phyloP scores from a whole-genome alignment of 2,113 vertebrate genomes.

The Mormyrus iriodes region DNA sequence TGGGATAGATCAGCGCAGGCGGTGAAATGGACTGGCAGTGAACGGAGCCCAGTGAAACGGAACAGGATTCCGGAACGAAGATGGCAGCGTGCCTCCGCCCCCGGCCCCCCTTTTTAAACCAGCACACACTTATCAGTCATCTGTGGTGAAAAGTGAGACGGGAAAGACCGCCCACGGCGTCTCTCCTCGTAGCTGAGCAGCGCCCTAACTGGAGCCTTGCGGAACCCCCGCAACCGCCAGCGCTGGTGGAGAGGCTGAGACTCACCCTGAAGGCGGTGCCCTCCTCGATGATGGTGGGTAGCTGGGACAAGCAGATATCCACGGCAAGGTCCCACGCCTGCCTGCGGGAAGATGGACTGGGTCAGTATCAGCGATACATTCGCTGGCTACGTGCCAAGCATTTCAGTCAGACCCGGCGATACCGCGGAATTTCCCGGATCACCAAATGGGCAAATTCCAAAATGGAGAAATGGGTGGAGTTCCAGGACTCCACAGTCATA shows the following conservation, averaged over 20 bases:
- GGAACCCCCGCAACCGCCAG: not conserved
- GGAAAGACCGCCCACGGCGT: not conserved
- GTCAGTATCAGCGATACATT: not conserved
- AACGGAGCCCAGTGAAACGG: slow-evolving; percentile 25
- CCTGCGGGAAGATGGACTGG: slow-evolving; percentile 56
- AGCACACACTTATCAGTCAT: not conserved
- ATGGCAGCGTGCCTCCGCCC: not conserved
- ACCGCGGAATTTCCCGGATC: no score
- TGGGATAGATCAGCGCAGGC: slow-evolving; percentile 34
- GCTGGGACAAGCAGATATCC: slow-evolving; percentile 95
- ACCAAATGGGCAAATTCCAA: no score
- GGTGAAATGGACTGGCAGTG: slow-evolving; percentile 26
- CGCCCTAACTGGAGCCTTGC: not conserved
- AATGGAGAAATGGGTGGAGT: not conserved
- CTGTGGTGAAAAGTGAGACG: not conserved
- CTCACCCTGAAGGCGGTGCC: slow-evolving; percentile 95
- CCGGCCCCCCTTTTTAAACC: not conserved
- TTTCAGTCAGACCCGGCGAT: not conserved
- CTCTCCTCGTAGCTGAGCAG: not conserved
- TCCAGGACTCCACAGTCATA: not conserved
- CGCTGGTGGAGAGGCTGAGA: not conserved
- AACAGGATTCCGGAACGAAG: slow-evolving; percentile 22
- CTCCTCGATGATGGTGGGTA: slow-evolving; percentile 96
- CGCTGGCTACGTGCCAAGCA: not conserved
- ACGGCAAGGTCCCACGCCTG: slow-evolving; percentile 97